Evolutionary conservation across 2,797 vertebrate species (phyloP), one percentile per base, ranked within the genome.

Genomic region (Mus caroli): DNA sequence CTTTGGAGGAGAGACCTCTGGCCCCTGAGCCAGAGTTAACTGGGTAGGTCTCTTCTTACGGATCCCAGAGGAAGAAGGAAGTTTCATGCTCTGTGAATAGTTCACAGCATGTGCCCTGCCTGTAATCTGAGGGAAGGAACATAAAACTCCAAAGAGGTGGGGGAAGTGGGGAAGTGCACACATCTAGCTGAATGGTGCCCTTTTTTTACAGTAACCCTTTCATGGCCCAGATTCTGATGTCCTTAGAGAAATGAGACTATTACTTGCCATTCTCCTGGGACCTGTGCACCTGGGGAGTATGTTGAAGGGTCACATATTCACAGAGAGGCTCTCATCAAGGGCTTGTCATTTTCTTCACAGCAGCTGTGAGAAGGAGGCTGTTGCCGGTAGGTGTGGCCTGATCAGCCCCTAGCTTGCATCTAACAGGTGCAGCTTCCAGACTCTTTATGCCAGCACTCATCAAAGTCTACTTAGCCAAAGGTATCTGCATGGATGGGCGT

Each of bases 311-410:
- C 67, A 67, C 19, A 13, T 64, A 71, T 71, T 54, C 50, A 56
- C 50, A 73, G n/a, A 73, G n/a, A 73, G 24, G n/a, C 40, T 87
- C 50, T 87, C 67, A 87, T 73, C 67, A 37, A 40, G 67, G 15
- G 50, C 67, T 56, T 86, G 64, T 52, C 67, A 73, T 73, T 87
- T 87, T 40, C 67, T 87, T 73, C 85, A 56, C 67, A 87, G 85
- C 50, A 56, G 14, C 85, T 87, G 50, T 13, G 50, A 56, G 84
- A 86, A 52, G 40, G 50, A 73, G 64, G 22, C 64, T 52, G 20
- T 52, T 71, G 64, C 46, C 4, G 7, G 46, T 52, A 52, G 67
- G 67, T 20, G 67, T 87, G 67, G 67, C 67, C 67, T 40, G 67
- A 73, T 87, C 67, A 87, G 85, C 50, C 50, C 50, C 9, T 52